phyloP scores from a whole-genome alignment of 2,797 vertebrate genomes.

The Babyrousa celebensis region DNA sequence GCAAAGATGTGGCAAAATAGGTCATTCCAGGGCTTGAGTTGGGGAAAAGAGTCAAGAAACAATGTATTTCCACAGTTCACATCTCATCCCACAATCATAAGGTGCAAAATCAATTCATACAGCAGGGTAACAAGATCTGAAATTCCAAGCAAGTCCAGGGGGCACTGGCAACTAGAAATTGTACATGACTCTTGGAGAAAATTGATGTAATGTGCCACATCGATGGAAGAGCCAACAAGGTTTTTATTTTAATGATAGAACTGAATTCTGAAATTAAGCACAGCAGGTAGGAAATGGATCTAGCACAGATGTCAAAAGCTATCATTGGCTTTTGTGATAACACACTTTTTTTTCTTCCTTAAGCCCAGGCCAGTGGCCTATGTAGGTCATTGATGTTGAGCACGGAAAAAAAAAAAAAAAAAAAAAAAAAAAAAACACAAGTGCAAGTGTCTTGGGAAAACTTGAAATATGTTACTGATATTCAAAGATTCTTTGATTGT shows the following conservation, averaged over 20 bases:
- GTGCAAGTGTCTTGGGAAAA: not conserved
- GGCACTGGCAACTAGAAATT: conserved; percentile 68
- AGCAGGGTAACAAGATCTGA: conserved; percentile 46
- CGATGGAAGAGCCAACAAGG: conserved; percentile 57
- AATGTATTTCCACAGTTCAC: conserved; percentile 37
- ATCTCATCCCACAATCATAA: not conserved
- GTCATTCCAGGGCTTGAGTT: not conserved
- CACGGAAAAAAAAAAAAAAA: conserved; percentile 72
- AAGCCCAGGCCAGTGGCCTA: conserved; percentile 60
- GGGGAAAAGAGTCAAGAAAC: conserved; percentile 69
- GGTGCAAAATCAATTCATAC: conserved; percentile 47
- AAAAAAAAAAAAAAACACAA: conserved; percentile 71
- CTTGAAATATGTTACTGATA: conserved; percentile 71
- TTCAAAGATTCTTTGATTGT: conserved; percentile 41
- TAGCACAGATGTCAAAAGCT: conserved; percentile 75
- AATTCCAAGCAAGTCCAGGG: conserved; percentile 53
- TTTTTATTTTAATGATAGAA: conserved; percentile 83
- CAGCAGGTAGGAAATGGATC: conserved; percentile 80
- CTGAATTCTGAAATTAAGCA: conserved; percentile 82
- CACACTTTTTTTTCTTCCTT: not conserved
- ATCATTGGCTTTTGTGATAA: conserved; percentile 74
- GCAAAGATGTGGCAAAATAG: conserved; percentile 10
- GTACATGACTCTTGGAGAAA: conserved; percentile 72
- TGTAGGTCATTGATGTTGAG: conserved; percentile 77
- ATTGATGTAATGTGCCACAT: conserved; percentile 77